These are phyloP conservation scores for Zoanthus sansibaricus DNA, from an alignment of 92 coral and sea anemone genomes.

Conservation along the genomic window DNA sequence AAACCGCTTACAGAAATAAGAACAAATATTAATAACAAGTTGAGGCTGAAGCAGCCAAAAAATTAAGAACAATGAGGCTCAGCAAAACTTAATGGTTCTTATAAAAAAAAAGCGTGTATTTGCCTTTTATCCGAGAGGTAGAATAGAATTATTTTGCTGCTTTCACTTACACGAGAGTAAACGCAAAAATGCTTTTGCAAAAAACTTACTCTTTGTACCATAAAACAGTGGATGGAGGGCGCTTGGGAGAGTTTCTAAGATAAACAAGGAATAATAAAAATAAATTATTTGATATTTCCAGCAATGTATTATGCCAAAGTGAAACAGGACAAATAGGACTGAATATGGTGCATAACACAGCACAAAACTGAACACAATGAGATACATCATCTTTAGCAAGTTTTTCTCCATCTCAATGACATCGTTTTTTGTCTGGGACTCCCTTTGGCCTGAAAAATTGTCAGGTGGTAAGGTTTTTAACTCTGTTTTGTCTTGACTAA, in stretches of 20 bases:
- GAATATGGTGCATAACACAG: slow-evolving; percentile 60
- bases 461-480: background rate
- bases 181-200: slow-evolving; percentile 54
- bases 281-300: background rate
- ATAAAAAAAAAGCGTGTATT: too few species aligned
- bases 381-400: slow-evolving; percentile 52
- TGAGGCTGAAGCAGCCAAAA: too few species aligned
- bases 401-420: slow-evolving; percentile 50
- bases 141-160: too few species aligned
- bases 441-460: background rate
- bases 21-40: too few species aligned
- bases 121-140: too few species aligned
- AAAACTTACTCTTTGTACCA: slow-evolving; percentile 65
- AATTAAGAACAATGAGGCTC: too few species aligned
- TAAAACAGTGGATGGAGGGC: slow-evolving; percentile 67
- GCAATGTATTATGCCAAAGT: too few species aligned
- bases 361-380: slow-evolving; percentile 44
- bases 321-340: slow-evolving; percentile 26
- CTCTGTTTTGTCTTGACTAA: background rate
- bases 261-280: background rate
- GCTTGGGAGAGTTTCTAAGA: slow-evolving; percentile 49
- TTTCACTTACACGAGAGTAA: slow-evolving; percentile 46
- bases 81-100: too few species aligned
- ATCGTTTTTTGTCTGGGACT: background rate
- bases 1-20: too few species aligned